Conservation (phyloP, 2,113 vertebrate species). For the Zosterops borbonicus region DNA sequence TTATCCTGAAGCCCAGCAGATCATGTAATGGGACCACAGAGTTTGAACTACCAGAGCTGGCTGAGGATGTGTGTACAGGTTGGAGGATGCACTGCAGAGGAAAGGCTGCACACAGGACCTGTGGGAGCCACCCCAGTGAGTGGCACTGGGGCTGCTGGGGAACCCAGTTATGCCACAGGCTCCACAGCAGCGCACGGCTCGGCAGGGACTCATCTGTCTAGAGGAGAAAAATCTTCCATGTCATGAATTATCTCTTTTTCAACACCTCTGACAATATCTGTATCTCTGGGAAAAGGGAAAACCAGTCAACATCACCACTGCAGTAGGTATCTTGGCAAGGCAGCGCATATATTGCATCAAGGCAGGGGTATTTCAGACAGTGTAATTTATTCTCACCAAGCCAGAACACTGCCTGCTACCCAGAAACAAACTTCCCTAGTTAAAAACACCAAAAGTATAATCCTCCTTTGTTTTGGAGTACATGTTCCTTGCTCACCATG, state of each 20-base stretch:
- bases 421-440: neutral
- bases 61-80: no score
- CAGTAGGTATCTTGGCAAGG: neutral
- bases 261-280: neutral
- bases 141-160: neutral
- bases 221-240: neutral
- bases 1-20: neutral
- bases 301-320: neutral
- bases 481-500: neutral
- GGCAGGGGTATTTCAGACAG: neutral
- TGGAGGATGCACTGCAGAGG: neutral
- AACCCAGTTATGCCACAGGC: neutral
- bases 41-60: neutral
- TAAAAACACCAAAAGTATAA: neutral
- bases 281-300: neutral
- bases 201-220: neutral
- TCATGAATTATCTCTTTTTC: neutral
- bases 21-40: rapidly evolving
- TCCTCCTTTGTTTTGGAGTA: neutral
- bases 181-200: rapidly evolving
- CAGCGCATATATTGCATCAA: neutral
- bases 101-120: neutral
- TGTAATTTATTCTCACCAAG: neutral
- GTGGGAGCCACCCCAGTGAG: rapidly evolving
- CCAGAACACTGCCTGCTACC: neutral